Base-by-base conservation (phyloP, 2,113 vertebrate species). In the Candoia aspera region DNA sequence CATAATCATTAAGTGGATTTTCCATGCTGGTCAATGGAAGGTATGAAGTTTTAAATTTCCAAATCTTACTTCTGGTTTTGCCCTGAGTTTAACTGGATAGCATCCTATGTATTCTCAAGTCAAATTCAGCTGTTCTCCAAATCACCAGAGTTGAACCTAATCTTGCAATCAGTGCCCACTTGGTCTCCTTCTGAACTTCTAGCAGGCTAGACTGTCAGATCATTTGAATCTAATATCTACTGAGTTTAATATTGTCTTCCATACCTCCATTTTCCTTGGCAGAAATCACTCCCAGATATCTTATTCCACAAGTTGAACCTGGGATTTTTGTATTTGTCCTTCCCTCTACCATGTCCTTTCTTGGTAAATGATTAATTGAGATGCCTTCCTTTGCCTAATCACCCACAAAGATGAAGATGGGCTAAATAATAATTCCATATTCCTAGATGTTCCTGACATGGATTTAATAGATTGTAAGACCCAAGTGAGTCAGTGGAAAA, bases 401-500 rank as follows among this genome's bases (percentile, higher is more conserved):
- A 37, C 17, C 57, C 21, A 29, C 5, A 17, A 83, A 79, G 37
- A 79, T 1, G 6, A 33, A 37, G 17, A 19, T 79, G 15, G 33
- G 17, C 46, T 33, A n/a, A 4, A 94, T 4, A 90, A 90, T 92
- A 94, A 95, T 88, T 94, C 87, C 90, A 86, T 73, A 49, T 94
- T 95, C 93, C 93, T 89, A 94, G 62, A 94, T 90, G 93, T 90
- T 92, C 64, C 90, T 90, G 55, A 95, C 95, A 95, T 95, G 95
- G 95, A 94, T 95, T 97, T 94, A 93, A 94, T 37, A 91, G 94
- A 42, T 87, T 92, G 0, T 19, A 90, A 95, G 90, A 96, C 95
- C 95, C 95, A 95, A 95, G 91, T 95, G 94, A 96, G 87, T 84
- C 90, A 92, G 85, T 87, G 96, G 94, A 92, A 97, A 96, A 96